Conservation (phyloP, 2,113 vertebrate genomes). For the Limanda limanda region DNA sequence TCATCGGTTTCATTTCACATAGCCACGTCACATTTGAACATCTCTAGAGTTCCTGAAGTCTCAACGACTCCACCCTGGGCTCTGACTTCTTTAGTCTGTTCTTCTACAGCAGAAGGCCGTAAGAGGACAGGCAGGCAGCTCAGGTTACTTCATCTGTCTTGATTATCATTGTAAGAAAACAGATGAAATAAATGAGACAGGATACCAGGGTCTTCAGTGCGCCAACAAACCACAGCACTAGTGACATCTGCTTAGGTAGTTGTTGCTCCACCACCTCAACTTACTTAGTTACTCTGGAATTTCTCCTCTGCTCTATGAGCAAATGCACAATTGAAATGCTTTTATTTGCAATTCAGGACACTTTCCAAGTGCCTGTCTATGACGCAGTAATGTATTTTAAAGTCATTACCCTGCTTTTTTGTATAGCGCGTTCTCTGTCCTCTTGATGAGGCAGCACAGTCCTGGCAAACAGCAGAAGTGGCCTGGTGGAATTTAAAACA, state of each 20-base stretch:
- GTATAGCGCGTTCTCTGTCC: constrained; percentile 63
- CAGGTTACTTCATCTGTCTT: constrained; percentile 69
- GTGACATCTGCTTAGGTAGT: constrained; percentile 83
- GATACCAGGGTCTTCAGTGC: constrained; percentile 64
- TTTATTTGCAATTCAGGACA: constrained; percentile 77
- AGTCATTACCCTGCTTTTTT: constrained; percentile 68
- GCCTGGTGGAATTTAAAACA: constrained; percentile 55
- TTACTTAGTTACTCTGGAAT: constrained; percentile 80
- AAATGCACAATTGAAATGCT: constrained; percentile 76
- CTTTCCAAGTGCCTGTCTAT: constrained; percentile 70
- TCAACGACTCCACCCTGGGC: constrained; percentile 47
- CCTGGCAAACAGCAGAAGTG: constrained; percentile 53
- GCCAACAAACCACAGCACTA: constrained; percentile 66
- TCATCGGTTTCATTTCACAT: constrained; percentile 59
- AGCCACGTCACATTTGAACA: constrained; percentile 47
- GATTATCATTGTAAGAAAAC: constrained; percentile 66
- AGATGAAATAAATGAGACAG: constrained; percentile 66
- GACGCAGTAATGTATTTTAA: constrained; percentile 71
- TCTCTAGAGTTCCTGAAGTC: constrained; percentile 41
- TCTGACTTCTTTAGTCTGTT: constrained; percentile 38
- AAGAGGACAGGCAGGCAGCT: constrained; percentile 61
- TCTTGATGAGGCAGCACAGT: constrained; percentile 53
- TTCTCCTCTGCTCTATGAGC: constrained; percentile 60
- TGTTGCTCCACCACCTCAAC: constrained; percentile 66
- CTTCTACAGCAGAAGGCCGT: constrained; percentile 39